Evolutionary conservation across 2,888 invertebrate species (phyloP), one percentile per base, ranked within the genome.

Genomic region (Caenorhabditis sp.): DNA sequence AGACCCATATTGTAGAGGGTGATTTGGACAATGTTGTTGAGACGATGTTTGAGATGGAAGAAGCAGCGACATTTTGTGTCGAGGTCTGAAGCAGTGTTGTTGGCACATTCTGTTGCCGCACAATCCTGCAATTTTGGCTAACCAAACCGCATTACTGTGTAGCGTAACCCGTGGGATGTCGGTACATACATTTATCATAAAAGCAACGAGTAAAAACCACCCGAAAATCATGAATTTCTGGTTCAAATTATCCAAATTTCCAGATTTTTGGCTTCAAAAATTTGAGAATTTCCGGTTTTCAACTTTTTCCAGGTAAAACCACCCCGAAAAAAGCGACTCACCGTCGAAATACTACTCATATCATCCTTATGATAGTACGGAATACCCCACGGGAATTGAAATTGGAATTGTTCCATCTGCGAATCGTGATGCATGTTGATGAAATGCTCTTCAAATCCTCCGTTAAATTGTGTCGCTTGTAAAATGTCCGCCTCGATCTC

Each of bases 381-480:
- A 55, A 85, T 79, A 14, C 83, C 84, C 36, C 73, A 77, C 36
- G 86, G 84, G 21, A 70, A 74, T 21, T 75, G 62, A 76, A 81
- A 85, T 50, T 74, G 66, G 67, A 69, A 84, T 49, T 83, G 83
- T 24, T 85, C 81, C 58, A 84, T 73, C 65, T 83, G 83, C 57
- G 80, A 81, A 72, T 85, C 84, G 59, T 79, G 82, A 71, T 85
- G 82, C 84, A 85, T 85, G 69, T 84, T 85, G 66, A 83, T 79
- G 63, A 83, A 84, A 57, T 80, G 66, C 57, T 85, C 85, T 81
- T 81, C 78, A 59, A 62, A 79, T 3, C 74, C 74, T 23, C 69
- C 69, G 37, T 60, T 65, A 53, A 76, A 78, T 10, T 50, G 23
- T 1, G 63, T 70, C 14, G 78, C 64, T 24, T 75, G 65, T 17